Percentiles rank a stretch among this genome's conserved stretches.
Evolutionary conservation across 2,113 vertebrate species (phyloP).

Genomic region (Xenopus borealis): DNA sequence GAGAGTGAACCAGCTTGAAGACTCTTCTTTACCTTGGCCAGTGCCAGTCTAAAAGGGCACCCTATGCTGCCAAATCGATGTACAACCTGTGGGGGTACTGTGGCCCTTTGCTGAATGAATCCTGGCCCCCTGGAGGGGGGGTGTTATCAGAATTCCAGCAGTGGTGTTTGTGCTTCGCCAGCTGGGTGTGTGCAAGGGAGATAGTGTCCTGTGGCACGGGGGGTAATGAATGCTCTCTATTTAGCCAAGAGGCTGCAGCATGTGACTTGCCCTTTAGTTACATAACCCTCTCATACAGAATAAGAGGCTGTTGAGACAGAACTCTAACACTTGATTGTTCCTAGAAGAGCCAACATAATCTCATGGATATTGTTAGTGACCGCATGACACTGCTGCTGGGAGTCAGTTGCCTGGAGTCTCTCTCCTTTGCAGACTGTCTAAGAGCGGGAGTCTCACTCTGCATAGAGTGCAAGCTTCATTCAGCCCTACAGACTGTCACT

Average conservation of each 20-base stretch:
- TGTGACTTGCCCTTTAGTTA: constrained; percentile 59
- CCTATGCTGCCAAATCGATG: too few species aligned
- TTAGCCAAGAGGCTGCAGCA: constrained; percentile 50
- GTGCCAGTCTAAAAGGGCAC: too few species aligned
- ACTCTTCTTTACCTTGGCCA: too few species aligned
- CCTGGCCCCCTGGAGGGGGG: too few species aligned
- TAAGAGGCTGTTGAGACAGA: constrained; percentile 55
- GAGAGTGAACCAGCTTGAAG: too few species aligned
- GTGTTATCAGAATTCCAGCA: constrained; percentile 68
- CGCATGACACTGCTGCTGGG: constrained; percentile 1
- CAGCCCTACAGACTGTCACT: too few species aligned
- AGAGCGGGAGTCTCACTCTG: too few species aligned
- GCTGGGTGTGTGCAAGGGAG: constrained; percentile 62
- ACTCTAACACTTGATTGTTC: constrained; percentile 13
- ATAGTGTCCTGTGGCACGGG: constrained; percentile 50
- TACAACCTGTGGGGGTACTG: constrained; percentile 5
- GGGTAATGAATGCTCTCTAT: constrained; percentile 60
- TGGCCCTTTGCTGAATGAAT: too few species aligned
- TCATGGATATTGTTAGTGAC: constrained; percentile 5
- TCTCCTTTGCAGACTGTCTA: not conserved
- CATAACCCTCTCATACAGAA: constrained; percentile 58
- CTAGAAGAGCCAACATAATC: constrained; percentile 1
- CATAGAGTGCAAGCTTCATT: too few species aligned
- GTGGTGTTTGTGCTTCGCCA: constrained; percentile 63
- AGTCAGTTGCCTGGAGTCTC: not conserved